A percentile compares a stretch with the other conserved stretches of the same genome.
Evolutionary conservation across 1,140 invertebrate genomes (phyloP).

Genomic region (Sycophaga agraensis): DNA sequence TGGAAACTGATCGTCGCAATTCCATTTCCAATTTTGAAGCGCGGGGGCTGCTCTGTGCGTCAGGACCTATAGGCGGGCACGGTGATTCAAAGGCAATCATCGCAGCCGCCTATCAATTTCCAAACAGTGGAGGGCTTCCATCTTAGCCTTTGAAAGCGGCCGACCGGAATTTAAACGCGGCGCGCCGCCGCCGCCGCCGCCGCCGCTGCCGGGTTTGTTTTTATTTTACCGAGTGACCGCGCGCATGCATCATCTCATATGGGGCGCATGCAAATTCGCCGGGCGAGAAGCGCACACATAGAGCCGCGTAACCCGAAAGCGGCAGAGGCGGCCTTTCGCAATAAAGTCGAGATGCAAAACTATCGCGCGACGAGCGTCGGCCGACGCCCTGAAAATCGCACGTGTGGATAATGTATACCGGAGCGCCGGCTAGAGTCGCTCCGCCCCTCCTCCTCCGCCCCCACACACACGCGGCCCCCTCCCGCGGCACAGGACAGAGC

Average conservation of each 20-base stretch:
- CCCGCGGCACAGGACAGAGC: slow-evolving; percentile 1
- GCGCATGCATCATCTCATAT: slow-evolving; percentile 26
- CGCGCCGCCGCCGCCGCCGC: too few species aligned
- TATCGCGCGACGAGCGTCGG: slow-evolving; percentile 39
- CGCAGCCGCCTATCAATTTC: slow-evolving; percentile 16
- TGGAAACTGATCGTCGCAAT: slow-evolving; percentile 16
- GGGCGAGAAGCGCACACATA: not conserved
- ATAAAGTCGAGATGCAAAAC: slow-evolving; percentile 52
- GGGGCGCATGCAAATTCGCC: slow-evolving; percentile 36
- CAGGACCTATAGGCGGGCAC: too few species aligned
- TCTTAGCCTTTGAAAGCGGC: slow-evolving; percentile 23
- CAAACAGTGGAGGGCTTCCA: slow-evolving; percentile 7
- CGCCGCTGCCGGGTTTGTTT: too few species aligned
- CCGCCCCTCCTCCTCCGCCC: not conserved
- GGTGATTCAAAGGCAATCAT: slow-evolving; percentile 20
- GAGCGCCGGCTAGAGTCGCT: slow-evolving; percentile 36
- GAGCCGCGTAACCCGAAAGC: not conserved
- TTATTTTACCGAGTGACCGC: slow-evolving; percentile 23
- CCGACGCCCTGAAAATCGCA: slow-evolving; percentile 47
- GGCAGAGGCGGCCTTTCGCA: slow-evolving; percentile 36
- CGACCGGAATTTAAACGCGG: slow-evolving; percentile 9
- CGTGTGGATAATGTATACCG: slow-evolving; percentile 49
- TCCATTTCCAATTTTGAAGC: slow-evolving; percentile 24
- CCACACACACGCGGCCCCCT: too few species aligned
- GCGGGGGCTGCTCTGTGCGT: not conserved